These are phyloP conservation scores for Himalopsyche phryganea DNA, from an alignment of 1,140 invertebrate species.

Conservation along the genomic window DNA sequence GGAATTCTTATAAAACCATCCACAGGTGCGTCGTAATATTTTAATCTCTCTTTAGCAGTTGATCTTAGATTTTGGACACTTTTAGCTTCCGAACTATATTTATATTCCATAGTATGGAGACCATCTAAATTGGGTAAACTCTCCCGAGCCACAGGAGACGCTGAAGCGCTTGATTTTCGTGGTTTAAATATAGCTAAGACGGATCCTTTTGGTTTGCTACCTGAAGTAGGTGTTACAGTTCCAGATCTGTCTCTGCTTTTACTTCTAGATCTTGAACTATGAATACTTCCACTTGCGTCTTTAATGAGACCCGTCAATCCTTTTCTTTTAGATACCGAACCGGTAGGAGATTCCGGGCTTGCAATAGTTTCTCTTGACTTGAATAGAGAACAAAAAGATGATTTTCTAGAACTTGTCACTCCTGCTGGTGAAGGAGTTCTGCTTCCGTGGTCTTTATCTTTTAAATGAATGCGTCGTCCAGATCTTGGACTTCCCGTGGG, in stretches of 20 bases:
- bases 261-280: slow-evolving; percentile 55
- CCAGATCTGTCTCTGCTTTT: slow-evolving; percentile 54
- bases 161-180: slow-evolving; percentile 37
- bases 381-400: slow-evolving; percentile 75
- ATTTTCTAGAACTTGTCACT: slow-evolving; percentile 64
- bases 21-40: slow-evolving; percentile 59
- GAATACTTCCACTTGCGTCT: slow-evolving; percentile 21
- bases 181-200: slow-evolving; percentile 62
- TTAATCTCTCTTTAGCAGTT: slow-evolving; percentile 40
- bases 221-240: slow-evolving; percentile 50
- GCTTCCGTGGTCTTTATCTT: slow-evolving; percentile 40
- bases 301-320: slow-evolving; percentile 11
- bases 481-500: slow-evolving; percentile 47
- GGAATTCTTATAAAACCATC: slow-evolving; percentile 63
- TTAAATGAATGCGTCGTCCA: slow-evolving; percentile 37
- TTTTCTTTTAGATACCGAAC: slow-evolving; percentile 44
- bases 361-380: slow-evolving; percentile 58
- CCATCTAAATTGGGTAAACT: slow-evolving; percentile 32
- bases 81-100: slow-evolving; percentile 30
- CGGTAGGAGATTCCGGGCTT: slow-evolving; percentile 65
- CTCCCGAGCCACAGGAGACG: slow-evolving; percentile 30
- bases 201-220: slow-evolving; percentile 57
- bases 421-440: slow-evolving; percentile 51
- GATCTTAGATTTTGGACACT: slow-evolving; percentile 28
- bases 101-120: slow-evolving; percentile 22